Base-by-base conservation (phyloP, 2,888 invertebrate species). In the Cylloceria caligata region DNA sequence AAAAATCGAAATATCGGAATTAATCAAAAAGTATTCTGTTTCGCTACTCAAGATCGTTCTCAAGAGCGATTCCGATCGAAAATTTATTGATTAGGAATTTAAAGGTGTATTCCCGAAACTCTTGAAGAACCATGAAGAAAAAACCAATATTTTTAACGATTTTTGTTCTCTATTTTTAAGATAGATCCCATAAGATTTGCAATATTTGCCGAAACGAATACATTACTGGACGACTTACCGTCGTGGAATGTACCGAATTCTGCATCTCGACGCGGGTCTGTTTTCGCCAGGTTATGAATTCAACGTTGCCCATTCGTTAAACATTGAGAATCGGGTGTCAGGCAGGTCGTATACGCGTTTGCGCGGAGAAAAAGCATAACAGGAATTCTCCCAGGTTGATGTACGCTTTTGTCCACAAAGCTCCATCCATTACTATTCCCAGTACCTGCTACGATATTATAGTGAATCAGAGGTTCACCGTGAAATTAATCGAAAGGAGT, bases 231-330 rank as follows among this genome's bases (percentile, higher is more conserved):
- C 27, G 5, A 27, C 3, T 13, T 34, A 57, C 57, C 16, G 30
- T n/a, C n/a, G n/a, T n/a, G n/a, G n/a, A n/a, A n/a, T n/a, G n/a
- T n/a, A n/a, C n/a, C 76, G 72, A 83, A 81, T 84, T 84, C 72
- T 72, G 80, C 75, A 82, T 80, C 83, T 83, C 86, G 77, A n/a
- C n/a, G n/a, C 89, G 87, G 87, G 85, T 90, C 88, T 91, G 91
- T 91, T 92, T 91, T 87, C 89, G 87, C 86, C 87, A 87, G 88
- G 91, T 92, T 92, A 92, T 92, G 92, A 92, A 92, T 92, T 92
- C 92, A 92, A 92, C 89, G 90, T 88, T 87, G 90, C 87, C 90
- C 90, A 91, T 92, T 91, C 90, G 87, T 92, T 91, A 91, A 90
- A 90, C 91, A 90, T 92, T 91, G 76, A 79, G 83, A 84, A 81